Evolutionary conservation across 2,113 vertebrate genomes (phyloP), one percentile per base, ranked within the genome.

Genomic region (Salvelinus fontinalis): DNA sequence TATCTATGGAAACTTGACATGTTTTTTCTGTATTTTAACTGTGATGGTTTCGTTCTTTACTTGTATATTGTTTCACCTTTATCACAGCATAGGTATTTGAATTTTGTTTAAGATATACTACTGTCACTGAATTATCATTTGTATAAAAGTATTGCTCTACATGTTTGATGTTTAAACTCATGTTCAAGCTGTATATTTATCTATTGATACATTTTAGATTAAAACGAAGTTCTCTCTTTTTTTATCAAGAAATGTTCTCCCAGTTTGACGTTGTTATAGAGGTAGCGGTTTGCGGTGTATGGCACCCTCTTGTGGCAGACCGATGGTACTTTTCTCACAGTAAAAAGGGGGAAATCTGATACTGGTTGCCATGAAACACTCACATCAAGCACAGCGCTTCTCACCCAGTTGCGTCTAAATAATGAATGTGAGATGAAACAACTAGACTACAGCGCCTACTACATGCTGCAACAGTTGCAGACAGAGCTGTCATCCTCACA

Each of bases 141-240:
- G 87, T 90, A 90, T 90, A 90, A 90, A 92, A 91, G 89, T 89
- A 79, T 82, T 78, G 84, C 91, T 90, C 81, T 91, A 78, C 87
- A 87, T 89, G 84, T 89, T 86, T 93, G 87, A 85, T 92, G 87
- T 91, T 87, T 78, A 88, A 92, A 92, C 83, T 92, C 80, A 83
- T 90, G 85, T 90, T 89, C 66, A 80, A 92, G 83, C 80, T 93
- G 89, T 93, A 88, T 93, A 93, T 94, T 93, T 93, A 93, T 93
- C 91, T 90, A 79, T 83, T 90, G 87, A 90, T 91, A 89, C 90
- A 90, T 85, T 86, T 83, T 85, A 89, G 87, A 91, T 87, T 92
- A 93, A 92, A 90, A 80, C 74, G 69, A 51, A 59, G 74, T 62
- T 67, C 64, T 75, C 5, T 76, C 49, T 74, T 73, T 84, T 71